phyloP scores from a whole-genome alignment of 2,113 vertebrate species.

The Rhombomys opimus region DNA sequence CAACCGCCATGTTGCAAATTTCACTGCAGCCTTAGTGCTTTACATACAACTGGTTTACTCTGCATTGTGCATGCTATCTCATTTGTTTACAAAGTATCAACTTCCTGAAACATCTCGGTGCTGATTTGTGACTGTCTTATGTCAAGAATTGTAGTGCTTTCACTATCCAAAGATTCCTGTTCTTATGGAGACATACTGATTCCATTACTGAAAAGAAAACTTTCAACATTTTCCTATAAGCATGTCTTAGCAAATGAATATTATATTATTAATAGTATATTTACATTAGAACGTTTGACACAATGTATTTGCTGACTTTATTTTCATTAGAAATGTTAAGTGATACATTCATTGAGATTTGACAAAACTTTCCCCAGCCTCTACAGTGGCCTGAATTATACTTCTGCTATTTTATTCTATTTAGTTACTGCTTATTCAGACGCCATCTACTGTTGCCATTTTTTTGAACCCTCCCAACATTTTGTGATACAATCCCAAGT shows the following conservation, averaged over 20 bases:
- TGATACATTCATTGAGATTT: background rate
- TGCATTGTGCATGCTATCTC: background rate
- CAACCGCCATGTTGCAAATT: background rate
- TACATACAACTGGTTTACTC: background rate
- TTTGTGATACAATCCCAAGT: background rate
- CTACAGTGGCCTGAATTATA: background rate
- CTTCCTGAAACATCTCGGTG: background rate
- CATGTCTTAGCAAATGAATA: background rate
- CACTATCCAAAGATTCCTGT: background rate
- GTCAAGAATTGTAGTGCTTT: background rate
- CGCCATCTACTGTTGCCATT: background rate
- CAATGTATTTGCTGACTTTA: background rate
- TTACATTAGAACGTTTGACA: background rate
- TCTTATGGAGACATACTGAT: background rate
- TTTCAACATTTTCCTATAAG: background rate
- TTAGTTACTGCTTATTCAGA: background rate
- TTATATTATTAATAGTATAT: background rate
- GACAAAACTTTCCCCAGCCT: background rate
- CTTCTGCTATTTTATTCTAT: background rate
- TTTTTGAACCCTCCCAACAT: background rate
- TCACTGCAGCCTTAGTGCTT: background rate
- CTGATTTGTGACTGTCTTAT: background rate
- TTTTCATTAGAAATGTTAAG: background rate
- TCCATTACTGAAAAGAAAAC: background rate
- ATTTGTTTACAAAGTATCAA: background rate